These are phyloP conservation scores for Chionoecetes opilio DNA, from an alignment of 1,140 invertebrate genomes.

Conservation along the genomic window DNA sequence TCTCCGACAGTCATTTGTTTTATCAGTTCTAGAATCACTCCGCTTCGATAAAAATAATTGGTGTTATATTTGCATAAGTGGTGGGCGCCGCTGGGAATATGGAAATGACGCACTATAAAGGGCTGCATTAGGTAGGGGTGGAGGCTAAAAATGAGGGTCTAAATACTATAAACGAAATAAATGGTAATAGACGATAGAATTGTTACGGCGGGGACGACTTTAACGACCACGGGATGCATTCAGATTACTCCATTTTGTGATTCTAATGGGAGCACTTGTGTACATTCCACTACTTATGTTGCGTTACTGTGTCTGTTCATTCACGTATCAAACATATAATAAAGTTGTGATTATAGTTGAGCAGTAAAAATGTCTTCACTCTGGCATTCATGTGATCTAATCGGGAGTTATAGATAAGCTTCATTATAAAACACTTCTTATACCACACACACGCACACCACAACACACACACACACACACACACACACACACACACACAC, in stretches of 20 bases:
- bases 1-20: neutral
- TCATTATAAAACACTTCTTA: neutral
- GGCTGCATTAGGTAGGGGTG: neutral
- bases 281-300: no score
- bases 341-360: no score
- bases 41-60: neutral
- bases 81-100: conserved; percentile 1
- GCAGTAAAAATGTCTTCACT: neutral
- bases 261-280: no score
- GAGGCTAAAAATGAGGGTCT: neutral
- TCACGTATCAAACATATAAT: neutral
- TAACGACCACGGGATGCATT: no score
- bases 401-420: neutral
- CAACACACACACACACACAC: neutral
- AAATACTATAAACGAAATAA: neutral
- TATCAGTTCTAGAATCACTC: conserved; percentile 7
- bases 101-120: neutral
- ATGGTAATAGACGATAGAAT: neutral
- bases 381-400: neutral
- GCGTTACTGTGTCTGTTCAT: neutral
- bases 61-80: neutral
- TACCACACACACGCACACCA: no score
- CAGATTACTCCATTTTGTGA: no score
- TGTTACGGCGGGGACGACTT: neutral
- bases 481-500: neutral